Base-by-base conservation (phyloP, 1,140 invertebrate species). In the Acyrthosiphon pisum region DNA sequence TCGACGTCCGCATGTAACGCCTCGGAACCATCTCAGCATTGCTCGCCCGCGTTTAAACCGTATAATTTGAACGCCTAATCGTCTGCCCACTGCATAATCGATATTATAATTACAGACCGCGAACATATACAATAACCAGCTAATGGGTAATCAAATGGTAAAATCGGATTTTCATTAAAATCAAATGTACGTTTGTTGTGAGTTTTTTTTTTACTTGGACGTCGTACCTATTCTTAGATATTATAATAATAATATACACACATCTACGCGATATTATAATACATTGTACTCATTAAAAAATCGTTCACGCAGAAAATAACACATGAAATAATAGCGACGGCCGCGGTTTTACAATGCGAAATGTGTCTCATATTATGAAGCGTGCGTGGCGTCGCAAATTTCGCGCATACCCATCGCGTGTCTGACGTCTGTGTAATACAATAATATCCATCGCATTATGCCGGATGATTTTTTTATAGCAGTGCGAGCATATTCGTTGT, bases 21-120 rank as follows among this genome's bases (percentile, higher is more conserved):
- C 87, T 88, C 7, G n/a, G 87, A 50, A 88, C 87, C 48, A 88
- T 11, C 30, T 6, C 18, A 30, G 23, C 14, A 22, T n/a, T 88
- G 48, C 48, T 20, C n/a, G 48, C 26, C 18, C 7, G 30, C n/a
- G 30, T 50, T 14, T n/a, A 46, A 37, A 88, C 87, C 87, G 18
- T 88, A 53, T 88, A 88, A 88, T 88, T 88, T 88, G 87, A 20
- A 50, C 87, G 48, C 50, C 48, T 50, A 30, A 48, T 88, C 87
- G 87, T 88, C 87, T 88, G n/a, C 87, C 87, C 87, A 88, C 87
- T n/a, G 87, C 87, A 89, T 89, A 89, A 89, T 89, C 50, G 48
- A 89, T 89, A 37, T 89, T 56, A 89, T 89, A 89, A 89, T 89
- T 89, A 89, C 26, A 89, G n/a, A 35, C 48, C 87, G 23, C 50